Conservation (phyloP, 1,140 invertebrate species). For the Neodiprion lecontei region DNA sequence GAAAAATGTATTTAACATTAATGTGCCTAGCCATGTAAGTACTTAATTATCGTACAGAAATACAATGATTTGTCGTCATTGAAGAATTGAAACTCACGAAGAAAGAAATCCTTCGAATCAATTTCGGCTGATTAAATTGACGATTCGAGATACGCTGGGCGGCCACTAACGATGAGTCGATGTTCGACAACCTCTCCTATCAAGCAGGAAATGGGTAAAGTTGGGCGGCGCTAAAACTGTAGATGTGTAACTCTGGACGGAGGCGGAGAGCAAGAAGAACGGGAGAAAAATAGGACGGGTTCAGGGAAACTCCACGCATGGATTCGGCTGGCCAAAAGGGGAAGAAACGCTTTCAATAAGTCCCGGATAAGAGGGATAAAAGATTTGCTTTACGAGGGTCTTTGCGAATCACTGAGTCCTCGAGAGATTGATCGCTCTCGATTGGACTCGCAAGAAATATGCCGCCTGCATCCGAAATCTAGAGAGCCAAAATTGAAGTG, state of each 20-base stretch:
- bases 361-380: conserved; percentile 12
- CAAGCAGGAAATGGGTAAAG: neutral
- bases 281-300: no score
- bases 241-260: neutral
- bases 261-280: neutral
- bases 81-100: no score
- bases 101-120: no score
- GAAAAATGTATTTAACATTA: no score
- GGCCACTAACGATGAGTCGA: neutral
- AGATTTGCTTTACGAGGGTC: conserved; percentile 8
- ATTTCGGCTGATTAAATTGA: neutral
- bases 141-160: neutral
- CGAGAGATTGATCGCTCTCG: neutral
- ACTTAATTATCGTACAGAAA: no score
- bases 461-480: no score
- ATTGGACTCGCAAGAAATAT: neutral
- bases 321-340: no score
- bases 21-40: no score
- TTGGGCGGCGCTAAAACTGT: neutral
- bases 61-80: no score
- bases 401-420: neutral
- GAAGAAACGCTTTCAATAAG: neutral
- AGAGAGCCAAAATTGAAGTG: no score
- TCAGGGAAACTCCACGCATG: no score
- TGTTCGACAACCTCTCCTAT: neutral